Conservation (phyloP, 1,140 invertebrate genomes). For the Delia radicum region DNA sequence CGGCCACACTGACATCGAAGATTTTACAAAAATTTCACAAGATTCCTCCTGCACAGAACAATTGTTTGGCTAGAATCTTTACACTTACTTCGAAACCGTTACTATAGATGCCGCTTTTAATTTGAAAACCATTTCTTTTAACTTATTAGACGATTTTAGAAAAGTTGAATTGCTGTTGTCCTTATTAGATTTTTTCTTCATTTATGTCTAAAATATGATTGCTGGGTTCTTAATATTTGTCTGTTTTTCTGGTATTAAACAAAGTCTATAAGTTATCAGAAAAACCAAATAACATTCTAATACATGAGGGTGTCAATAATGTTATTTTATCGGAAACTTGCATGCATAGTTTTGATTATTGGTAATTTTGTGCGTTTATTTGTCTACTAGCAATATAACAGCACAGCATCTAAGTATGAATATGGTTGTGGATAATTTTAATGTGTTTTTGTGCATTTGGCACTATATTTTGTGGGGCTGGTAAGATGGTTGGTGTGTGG, state of each 20-base stretch:
- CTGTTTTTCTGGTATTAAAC: neutral
- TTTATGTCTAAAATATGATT: neutral
- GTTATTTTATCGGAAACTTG: constrained; percentile 18
- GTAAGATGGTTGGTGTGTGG: neutral
- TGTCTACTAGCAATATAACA: neutral
- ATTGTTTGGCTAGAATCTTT: too few species aligned
- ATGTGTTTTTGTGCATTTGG: neutral
- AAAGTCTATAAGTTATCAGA: constrained; percentile 16
- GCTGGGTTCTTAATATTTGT: neutral
- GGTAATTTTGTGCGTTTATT: constrained; percentile 11
- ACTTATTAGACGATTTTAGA: too few species aligned
- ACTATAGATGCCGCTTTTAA: too few species aligned
- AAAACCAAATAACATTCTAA: constrained; percentile 12
- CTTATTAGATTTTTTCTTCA: too few species aligned
- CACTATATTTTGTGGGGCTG: neutral
- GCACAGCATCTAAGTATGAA: neutral
- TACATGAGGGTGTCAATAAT: constrained; percentile 18
- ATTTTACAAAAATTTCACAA: too few species aligned
- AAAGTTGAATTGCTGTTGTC: too few species aligned
- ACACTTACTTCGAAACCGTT: too few species aligned
- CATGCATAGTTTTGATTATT: constrained; percentile 23
- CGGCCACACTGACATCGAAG: too few species aligned
- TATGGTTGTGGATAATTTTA: neutral
- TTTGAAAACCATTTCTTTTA: too few species aligned
- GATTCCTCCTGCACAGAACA: too few species aligned